phyloP scores from a whole-genome alignment of 2,113 vertebrate species.

The Casuarius casuarius region DNA sequence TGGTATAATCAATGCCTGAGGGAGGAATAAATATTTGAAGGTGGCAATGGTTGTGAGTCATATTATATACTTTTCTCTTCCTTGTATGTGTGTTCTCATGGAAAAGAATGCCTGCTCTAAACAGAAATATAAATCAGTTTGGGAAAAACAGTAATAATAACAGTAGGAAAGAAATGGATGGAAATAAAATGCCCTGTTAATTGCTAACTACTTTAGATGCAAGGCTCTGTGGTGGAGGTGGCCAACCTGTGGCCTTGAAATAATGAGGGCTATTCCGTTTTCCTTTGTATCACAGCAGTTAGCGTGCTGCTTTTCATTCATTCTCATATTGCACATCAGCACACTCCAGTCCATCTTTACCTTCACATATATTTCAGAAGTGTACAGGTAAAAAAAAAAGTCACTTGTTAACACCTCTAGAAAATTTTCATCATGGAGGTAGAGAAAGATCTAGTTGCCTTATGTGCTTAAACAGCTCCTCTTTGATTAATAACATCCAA shows the following conservation, averaged over 20 bases:
- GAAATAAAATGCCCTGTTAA: not conserved
- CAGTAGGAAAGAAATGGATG: not conserved
- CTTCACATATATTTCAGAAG: not conserved
- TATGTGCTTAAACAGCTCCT: not conserved
- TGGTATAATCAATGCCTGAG: not conserved
- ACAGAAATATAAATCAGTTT: not conserved
- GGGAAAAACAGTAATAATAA: not conserved
- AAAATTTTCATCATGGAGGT: not conserved
- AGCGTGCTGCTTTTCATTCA: not conserved
- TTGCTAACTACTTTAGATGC: not conserved
- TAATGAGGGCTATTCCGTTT: not conserved
- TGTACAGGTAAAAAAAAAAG: not conserved
- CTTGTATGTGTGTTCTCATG: constrained; percentile 18
- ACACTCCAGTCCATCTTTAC: not conserved
- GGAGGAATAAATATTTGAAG: constrained; percentile 49
- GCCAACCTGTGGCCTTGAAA: not conserved
- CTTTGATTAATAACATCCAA: not conserved
- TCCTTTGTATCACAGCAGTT: not conserved
- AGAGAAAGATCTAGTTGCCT: not conserved
- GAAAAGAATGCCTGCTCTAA: not conserved
- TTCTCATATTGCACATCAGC: not conserved
- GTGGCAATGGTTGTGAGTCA: not conserved
- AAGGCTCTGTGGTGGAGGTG: not conserved
- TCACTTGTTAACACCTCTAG: not conserved
- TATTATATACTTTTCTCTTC: constrained; percentile 16